Conservation (phyloP, 2,113 vertebrate genomes). For the Pygoscelis antarcticus region DNA sequence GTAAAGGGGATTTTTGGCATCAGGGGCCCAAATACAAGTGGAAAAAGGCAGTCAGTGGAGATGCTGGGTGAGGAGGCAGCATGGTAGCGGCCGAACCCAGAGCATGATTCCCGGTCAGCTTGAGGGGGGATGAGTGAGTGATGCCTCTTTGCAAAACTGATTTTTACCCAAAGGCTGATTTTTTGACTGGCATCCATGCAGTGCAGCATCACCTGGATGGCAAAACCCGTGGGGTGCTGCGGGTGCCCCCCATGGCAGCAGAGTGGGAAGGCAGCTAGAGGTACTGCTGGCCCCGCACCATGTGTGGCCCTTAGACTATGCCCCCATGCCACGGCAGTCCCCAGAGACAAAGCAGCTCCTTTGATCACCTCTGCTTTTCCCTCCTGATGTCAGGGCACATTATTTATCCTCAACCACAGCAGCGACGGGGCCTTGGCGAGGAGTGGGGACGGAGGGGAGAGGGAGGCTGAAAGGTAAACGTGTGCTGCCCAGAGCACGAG, state of each 20-base stretch:
- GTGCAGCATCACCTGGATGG: background rate
- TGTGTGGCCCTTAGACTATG: fast-evolving
- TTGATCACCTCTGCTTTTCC: background rate
- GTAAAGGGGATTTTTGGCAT: background rate
- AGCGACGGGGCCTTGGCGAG: fast-evolving
- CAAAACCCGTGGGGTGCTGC: background rate
- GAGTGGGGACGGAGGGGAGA: too few relatives aligned
- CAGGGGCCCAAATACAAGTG: background rate
- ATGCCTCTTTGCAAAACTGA: background rate
- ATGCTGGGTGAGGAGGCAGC: background rate
- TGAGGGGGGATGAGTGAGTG: background rate
- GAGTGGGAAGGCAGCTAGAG: background rate
- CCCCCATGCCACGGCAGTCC: background rate
- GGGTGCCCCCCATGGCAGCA: background rate
- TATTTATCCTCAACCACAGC: background rate
- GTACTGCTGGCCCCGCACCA: background rate
- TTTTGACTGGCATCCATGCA: background rate
- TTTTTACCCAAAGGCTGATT: background rate
- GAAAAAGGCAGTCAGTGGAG: background rate
- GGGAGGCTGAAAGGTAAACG: background rate
- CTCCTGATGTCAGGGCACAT: background rate
- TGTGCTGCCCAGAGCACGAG: background rate
- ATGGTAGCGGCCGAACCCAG: background rate
- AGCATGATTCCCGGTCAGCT: background rate
- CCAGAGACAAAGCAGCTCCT: background rate